A percentile compares a stretch with the other conserved stretches of the same genome.
These are phyloP conservation scores for Drosophila guanche DNA, from an alignment of 1,140 invertebrate genomes.

Conservation along the genomic window DNA sequence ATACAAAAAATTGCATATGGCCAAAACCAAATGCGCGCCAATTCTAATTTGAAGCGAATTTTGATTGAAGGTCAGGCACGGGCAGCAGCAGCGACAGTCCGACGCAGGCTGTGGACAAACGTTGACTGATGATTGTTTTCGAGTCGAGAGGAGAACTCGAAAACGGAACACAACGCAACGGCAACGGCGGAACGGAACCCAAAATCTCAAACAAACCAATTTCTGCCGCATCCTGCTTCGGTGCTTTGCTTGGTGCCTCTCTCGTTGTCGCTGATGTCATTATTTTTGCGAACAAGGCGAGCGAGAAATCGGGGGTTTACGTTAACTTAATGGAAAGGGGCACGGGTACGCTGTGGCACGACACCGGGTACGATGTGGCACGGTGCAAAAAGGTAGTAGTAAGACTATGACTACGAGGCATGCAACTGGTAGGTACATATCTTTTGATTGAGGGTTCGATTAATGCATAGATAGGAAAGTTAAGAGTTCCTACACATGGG, in stretches of 20 bases:
- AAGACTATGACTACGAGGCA: constrained; percentile 19
- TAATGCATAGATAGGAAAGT: too few species aligned
- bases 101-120: constrained; percentile 71
- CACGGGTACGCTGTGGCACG: constrained; percentile 2
- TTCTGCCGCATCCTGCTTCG: constrained; percentile 34
- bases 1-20: constrained; percentile 54
- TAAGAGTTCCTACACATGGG: too few species aligned
- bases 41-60: constrained; percentile 72
- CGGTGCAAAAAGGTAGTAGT: constrained; percentile 17
- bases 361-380: too few species aligned
- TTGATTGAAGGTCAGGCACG: constrained; percentile 65
- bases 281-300: constrained; percentile 29
- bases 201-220: constrained; percentile 38
- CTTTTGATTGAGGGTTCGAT: neutral
- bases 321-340: constrained; percentile 27
- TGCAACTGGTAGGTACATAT: constrained; percentile 39
- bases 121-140: constrained; percentile 72
- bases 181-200: constrained; percentile 63
- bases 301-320: constrained; percentile 33
- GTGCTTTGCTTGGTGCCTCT: constrained; percentile 25
- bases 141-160: constrained; percentile 46
- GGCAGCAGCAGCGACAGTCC: constrained; percentile 40
- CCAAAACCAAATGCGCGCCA: constrained; percentile 65
- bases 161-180: constrained; percentile 36
- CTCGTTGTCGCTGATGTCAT: constrained; percentile 41